These are phyloP conservation scores for Xestoiulus laeticollis DNA, from an alignment of 2,888 invertebrate species.

Conservation along the genomic window DNA sequence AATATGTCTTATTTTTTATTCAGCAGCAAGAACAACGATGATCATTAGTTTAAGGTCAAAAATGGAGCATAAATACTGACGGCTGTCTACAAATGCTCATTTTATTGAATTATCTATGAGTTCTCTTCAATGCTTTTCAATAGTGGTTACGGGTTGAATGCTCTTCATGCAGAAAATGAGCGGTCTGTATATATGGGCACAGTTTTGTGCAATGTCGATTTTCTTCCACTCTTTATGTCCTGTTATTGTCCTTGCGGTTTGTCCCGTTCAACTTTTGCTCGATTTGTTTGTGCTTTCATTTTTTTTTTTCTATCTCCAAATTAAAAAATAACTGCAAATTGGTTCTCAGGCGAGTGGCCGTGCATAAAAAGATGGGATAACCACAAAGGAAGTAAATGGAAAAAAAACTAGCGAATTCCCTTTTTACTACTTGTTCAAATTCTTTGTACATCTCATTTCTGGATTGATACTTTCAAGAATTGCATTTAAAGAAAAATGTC, in stretches of 20 bases:
- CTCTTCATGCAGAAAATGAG: background rate
- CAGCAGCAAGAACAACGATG: conserved; percentile 44
- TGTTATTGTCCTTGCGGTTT: background rate
- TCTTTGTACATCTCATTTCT: background rate
- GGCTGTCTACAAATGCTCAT: conserved; percentile 41
- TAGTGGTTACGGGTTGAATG: conserved; percentile 13
- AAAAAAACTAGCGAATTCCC: background rate
- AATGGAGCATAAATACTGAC: conserved; percentile 49
- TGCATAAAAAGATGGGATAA: conserved; percentile 27
- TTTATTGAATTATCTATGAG: conserved; percentile 27
- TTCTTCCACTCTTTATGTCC: background rate
- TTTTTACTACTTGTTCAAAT: background rate
- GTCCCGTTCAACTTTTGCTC: background rate
- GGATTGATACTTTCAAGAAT: conserved; percentile 7
- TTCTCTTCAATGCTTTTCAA: conserved; percentile 28
- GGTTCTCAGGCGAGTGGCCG: background rate
- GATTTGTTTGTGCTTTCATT: background rate
- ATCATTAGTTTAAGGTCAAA: conserved; percentile 49
- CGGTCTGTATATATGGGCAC: background rate
- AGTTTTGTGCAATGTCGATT: conserved; percentile 1
- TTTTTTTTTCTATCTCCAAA: background rate
- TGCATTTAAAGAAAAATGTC: background rate
- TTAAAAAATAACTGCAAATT: conserved; percentile 13
- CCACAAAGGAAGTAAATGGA: background rate
- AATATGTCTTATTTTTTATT: conserved; percentile 46